Evolutionary conservation across 2,113 vertebrate genomes (phyloP), one percentile per base, ranked within the genome.

Genomic region (Dicerorhinus sumatrensis): DNA sequence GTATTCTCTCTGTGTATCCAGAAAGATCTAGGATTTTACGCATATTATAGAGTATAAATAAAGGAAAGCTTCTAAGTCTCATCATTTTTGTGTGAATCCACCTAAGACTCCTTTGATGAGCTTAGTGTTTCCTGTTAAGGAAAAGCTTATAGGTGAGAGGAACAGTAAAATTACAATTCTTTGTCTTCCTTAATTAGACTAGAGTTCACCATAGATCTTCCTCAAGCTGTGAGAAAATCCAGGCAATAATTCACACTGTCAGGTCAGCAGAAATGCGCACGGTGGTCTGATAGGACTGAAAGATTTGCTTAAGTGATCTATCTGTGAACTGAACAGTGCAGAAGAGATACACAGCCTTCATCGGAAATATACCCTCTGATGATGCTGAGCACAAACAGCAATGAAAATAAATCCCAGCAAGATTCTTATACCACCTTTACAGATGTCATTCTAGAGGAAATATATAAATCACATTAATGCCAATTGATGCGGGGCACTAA

Each of bases 181-280:
- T 97, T 97, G 95, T 98, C 95, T 98, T 95, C 81, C 94, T 97
- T 98, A 98, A 97, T 98, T 98, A 97, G 96, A 93, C 69, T 65
- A 51, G 94, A 95, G 80, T 96, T 98, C 67, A 92, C 88, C 88
- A 96, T 63, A 97, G 97, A 91, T 97, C 84, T 95, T 91, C 90
- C 72, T 96, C 88, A 93, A 97, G 91, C 93, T 82, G 48, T 94
- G 85, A 96, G 96, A 95, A 95, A 96, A 96, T 75, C 81, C 88
- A 77, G 70, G 89, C 70, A 92, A 91, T 97, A 96, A 98, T 97
- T 98, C 96, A 96, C 84, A 84, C 79, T 95, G 97, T 94, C 97
- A 94, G 97, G 90, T 96, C 97, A 97, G 95, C 96, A 97, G 97
- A 97, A 86, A 96, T 29, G 39, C 84, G 81, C 62, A 80, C 0